A percentile compares a stretch with the other conserved stretches of the same genome.
phyloP scores from a whole-genome alignment of 2,797 vertebrate species.

The Lates japonicus region DNA sequence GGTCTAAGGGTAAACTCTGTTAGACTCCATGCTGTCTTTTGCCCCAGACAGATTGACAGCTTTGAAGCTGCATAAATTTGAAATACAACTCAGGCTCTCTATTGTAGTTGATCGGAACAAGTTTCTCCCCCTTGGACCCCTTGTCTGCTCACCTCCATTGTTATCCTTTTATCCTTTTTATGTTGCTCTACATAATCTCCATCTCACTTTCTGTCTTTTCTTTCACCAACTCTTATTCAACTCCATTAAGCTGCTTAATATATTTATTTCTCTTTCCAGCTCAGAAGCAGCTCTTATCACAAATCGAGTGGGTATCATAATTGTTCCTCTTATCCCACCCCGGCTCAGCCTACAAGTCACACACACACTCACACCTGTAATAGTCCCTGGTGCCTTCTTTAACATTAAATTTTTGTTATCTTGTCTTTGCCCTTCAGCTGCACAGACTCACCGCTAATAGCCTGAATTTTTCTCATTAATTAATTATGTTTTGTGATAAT shows the following conservation, averaged over 20 bases:
- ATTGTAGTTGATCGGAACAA: slow-evolving; percentile 61
- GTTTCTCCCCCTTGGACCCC: slow-evolving; percentile 46
- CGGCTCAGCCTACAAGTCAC: slow-evolving; percentile 32
- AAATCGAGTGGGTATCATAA: slow-evolving; percentile 68
- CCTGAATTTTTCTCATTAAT: slow-evolving; percentile 74
- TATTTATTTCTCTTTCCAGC: slow-evolving; percentile 60
- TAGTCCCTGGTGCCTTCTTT: too few relatives aligned
- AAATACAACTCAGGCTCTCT: too few relatives aligned
- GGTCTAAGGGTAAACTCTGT: slow-evolving; percentile 11
- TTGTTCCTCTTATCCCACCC: slow-evolving; percentile 62
- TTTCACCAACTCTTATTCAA: slow-evolving; percentile 43
- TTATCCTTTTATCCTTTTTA: slow-evolving; percentile 61
- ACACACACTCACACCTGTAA: slow-evolving; percentile 6
- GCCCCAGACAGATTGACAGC: slow-evolving; percentile 27
- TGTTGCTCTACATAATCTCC: slow-evolving; percentile 54
- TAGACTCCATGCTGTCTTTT: slow-evolving; percentile 24
- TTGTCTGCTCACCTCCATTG: slow-evolving; percentile 57
- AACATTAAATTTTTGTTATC: too few relatives aligned
- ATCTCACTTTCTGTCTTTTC: slow-evolving; percentile 53
- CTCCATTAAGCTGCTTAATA: slow-evolving; percentile 51
- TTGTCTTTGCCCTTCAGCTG: slow-evolving; percentile 50
- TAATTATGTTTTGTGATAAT: slow-evolving; percentile 74
- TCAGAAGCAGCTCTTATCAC: slow-evolving; percentile 62
- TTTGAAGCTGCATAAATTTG: slow-evolving; percentile 49
- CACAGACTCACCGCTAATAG: slow-evolving; percentile 63